Percentiles rank a stretch among this genome's conserved stretches.
These are phyloP conservation scores for Acrobasis repandana DNA, from an alignment of 2,888 invertebrate species.

Conservation along the genomic window DNA sequence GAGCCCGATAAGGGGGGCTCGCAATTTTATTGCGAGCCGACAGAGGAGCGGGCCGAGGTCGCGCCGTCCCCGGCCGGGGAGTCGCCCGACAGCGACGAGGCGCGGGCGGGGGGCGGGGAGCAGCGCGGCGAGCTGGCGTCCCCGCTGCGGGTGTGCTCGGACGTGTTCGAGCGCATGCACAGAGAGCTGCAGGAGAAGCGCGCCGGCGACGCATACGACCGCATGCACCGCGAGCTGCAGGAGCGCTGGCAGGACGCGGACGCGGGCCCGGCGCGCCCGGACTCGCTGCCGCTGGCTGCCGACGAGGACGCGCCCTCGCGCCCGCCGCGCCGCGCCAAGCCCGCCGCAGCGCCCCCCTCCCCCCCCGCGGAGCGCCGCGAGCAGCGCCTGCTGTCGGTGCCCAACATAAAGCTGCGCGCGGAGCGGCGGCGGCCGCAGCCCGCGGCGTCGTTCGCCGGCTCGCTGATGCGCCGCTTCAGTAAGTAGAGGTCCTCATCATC, in stretches of 20 bases:
- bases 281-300: conserved; percentile 82
- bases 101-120: conserved; percentile 38
- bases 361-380: conserved; percentile 77
- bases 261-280: conserved; percentile 75
- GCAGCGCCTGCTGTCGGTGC: conserved; percentile 88
- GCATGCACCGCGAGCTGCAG: conserved; percentile 74
- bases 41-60: conserved; percentile 42
- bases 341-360: conserved; percentile 59
- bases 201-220: conserved; percentile 60
- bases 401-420: conserved; percentile 86
- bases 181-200: conserved; percentile 63
- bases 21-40: conserved; percentile 67
- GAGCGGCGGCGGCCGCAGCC: conserved; percentile 81
- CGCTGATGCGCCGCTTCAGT: conserved; percentile 93
- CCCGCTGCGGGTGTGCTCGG: conserved; percentile 66
- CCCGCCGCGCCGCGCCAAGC: conserved; percentile 76
- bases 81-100: conserved; percentile 45
- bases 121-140: conserved; percentile 43
- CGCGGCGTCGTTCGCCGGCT: conserved; percentile 86
- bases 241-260: conserved; percentile 69
- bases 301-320: conserved; percentile 54
- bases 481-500: conserved; percentile 84
- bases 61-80: conserved; percentile 52
- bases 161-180: conserved; percentile 71
- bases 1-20: conserved; percentile 56